These are phyloP conservation scores for Falco berigora DNA, from an alignment of 2,797 vertebrate species.

Conservation along the genomic window DNA sequence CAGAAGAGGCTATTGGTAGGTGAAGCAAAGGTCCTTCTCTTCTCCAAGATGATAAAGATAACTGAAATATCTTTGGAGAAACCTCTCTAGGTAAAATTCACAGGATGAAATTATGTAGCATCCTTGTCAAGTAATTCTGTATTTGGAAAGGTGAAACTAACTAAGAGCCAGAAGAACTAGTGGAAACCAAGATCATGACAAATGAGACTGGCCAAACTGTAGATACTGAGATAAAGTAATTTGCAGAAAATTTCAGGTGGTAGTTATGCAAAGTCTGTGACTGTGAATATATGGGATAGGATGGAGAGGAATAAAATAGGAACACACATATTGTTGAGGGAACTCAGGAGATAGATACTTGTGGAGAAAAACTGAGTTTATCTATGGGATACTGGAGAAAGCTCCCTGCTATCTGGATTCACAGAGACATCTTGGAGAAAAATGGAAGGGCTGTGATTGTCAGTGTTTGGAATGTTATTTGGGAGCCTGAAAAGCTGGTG, in stretches of 20 bases:
- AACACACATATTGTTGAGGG: not conserved
- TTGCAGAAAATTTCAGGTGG: not conserved
- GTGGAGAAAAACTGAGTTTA: not conserved
- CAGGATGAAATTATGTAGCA: not conserved
- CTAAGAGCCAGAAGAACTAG: not conserved
- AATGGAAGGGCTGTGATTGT: not conserved
- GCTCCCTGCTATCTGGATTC: not conserved
- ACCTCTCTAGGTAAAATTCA: not conserved
- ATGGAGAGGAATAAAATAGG: not conserved
- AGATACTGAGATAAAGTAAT: not conserved
- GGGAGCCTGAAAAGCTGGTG: not conserved
- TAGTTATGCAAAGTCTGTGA: not conserved
- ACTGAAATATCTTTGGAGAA: not conserved
- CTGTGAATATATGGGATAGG: not conserved
- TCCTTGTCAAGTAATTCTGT: not conserved
- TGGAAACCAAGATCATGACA: not conserved
- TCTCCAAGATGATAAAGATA: not conserved
- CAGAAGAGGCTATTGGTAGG: not conserved
- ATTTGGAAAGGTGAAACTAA: not conserved
- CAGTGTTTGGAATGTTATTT: not conserved
- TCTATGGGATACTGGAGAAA: not conserved
- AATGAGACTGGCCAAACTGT: not conserved
- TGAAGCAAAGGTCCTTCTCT: not conserved
- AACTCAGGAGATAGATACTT: not conserved
- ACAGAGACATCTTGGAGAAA: not conserved